Evolutionary conservation across 2,113 vertebrate species (phyloP).

Genomic region (Paradoxurus hermaphroditus): DNA sequence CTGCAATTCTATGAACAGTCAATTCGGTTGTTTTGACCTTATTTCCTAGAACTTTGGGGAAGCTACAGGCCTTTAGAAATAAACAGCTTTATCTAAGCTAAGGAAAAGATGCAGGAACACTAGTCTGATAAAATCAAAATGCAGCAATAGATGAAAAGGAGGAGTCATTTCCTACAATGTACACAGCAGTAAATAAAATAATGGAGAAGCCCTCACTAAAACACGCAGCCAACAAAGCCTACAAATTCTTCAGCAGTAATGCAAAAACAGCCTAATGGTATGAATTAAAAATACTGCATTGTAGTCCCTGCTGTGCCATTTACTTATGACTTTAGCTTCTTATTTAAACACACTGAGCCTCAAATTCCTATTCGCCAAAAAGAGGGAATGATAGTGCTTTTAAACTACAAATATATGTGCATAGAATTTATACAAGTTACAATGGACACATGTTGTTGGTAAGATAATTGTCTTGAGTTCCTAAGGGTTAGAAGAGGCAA

Average conservation of each 20-base stretch:
- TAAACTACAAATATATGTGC: not conserved
- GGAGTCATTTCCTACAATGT: conserved; percentile 19
- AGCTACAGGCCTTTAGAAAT: conserved; percentile 31
- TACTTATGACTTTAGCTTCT: conserved; percentile 6
- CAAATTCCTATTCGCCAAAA: not conserved
- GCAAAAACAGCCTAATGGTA: not conserved
- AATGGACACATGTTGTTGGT: not conserved
- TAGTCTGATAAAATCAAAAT: conserved; percentile 28
- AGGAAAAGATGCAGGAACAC: not conserved
- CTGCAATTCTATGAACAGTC: not conserved
- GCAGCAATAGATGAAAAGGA: not conserved
- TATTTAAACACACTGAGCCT: not conserved
- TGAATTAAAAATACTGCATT: not conserved
- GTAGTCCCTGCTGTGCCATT: not conserved
- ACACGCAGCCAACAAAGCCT: not conserved
- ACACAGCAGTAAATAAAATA: conserved; percentile 13
- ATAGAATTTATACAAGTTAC: not conserved
- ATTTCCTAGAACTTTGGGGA: conserved; percentile 55
- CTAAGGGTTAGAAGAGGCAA: not conserved
- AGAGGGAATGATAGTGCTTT: not conserved
- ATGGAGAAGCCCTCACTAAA: not conserved
- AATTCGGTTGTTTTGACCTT: conserved; percentile 29
- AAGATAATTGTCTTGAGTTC: not conserved
- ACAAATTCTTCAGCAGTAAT: not conserved
- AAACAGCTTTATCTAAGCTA: conserved; percentile 1